Percentiles rank a stretch among this genome's conserved stretches.
Conservation (phyloP, 2,888 invertebrate genomes). For the Cheilosia grossa region DNA sequence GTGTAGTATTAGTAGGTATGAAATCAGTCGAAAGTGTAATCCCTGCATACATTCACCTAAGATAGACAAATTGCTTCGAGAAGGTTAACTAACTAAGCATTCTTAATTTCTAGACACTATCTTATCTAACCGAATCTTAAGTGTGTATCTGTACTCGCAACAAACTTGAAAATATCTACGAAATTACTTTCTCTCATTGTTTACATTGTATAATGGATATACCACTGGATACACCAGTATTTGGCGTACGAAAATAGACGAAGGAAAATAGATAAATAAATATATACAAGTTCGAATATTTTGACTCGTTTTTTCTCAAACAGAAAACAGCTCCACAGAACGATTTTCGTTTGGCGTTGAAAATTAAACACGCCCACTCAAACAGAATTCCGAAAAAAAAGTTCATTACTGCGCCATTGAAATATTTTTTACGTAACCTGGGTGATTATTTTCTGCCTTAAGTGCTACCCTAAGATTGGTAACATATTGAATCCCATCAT, state of each 20-base stretch:
- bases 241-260: conserved; percentile 55
- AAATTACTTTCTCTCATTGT: conserved; percentile 54
- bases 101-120: conserved; percentile 33
- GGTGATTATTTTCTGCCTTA: neutral
- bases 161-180: conserved; percentile 37
- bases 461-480: neutral
- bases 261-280: conserved; percentile 51
- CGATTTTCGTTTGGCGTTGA: conserved; percentile 5
- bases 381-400: conserved; percentile 16
- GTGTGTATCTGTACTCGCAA: neutral
- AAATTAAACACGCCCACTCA: conserved; percentile 26
- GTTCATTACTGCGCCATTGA: conserved; percentile 5
- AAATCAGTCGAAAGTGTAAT: conserved; percentile 29
- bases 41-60: conserved; percentile 35
- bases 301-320: conserved; percentile 3
- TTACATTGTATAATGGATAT: conserved; percentile 41
- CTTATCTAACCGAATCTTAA: conserved; percentile 37
- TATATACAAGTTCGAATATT: conserved; percentile 36
- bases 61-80: conserved; percentile 31
- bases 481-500: no score
- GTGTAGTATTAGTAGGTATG: conserved; percentile 13
- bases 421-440: conserved; percentile 6
- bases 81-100: conserved; percentile 24
- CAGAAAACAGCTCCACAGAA: conserved; percentile 26
- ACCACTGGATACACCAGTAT: conserved; percentile 46